phyloP scores from a whole-genome alignment of 2,888 invertebrate genomes.

The Elmis aenea region DNA sequence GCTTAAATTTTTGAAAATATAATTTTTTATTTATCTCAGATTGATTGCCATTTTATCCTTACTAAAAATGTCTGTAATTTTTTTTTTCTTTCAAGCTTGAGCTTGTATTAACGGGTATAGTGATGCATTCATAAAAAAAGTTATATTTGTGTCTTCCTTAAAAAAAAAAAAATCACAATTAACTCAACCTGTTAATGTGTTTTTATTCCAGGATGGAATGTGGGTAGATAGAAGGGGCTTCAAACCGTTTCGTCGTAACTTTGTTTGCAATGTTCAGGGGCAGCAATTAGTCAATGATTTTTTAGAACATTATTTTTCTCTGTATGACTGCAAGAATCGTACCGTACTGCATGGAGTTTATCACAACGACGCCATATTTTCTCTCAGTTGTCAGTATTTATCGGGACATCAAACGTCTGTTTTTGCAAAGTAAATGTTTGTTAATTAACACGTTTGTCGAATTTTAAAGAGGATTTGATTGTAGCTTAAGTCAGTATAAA shows the following conservation, averaged over 20 bases:
- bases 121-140: conserved; percentile 1
- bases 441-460: too few species aligned
- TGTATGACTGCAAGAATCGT: conserved; percentile 59
- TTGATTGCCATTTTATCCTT: too few species aligned
- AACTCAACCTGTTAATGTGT: not conserved
- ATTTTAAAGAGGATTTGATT: too few species aligned
- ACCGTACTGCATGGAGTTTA: conserved; percentile 55
- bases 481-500: conserved; percentile 42
- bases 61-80: too few species aligned
- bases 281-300: conserved; percentile 56
- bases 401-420: conserved; percentile 33
- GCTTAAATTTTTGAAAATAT: too few species aligned
- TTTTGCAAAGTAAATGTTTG: conserved; percentile 33
- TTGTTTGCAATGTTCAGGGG: conserved; percentile 48
- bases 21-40: too few species aligned
- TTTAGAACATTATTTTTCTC: conserved; percentile 59
- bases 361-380: conserved; percentile 58
- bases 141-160: not conserved
- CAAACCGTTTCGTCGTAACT: conserved; percentile 50
- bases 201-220: conserved; percentile 51
- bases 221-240: too few species aligned
- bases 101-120: too few species aligned
- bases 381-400: conserved; percentile 48
- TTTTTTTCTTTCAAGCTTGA: too few species aligned
- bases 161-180: not conserved